phyloP scores from a whole-genome alignment of 2,797 vertebrate species.

The Sitta carolinensis region DNA sequence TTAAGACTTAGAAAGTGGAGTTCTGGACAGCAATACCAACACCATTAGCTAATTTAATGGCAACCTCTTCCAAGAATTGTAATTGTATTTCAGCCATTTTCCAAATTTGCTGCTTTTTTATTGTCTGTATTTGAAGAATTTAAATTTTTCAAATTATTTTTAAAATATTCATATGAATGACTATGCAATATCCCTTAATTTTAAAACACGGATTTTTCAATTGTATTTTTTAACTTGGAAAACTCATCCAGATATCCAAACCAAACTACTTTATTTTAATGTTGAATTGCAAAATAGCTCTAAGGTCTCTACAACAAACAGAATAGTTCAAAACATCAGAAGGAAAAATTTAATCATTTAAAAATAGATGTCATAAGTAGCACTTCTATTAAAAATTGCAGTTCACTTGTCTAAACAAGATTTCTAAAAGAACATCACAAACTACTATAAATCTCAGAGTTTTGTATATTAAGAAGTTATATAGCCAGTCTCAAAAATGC shows the following conservation, averaged over 20 bases:
- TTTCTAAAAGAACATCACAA: neutral
- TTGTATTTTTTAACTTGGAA: neutral
- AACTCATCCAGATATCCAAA: neutral
- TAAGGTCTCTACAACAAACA: neutral
- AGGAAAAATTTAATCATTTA: neutral
- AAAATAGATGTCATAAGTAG: neutral
- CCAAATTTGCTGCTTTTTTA: neutral
- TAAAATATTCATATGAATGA: neutral
- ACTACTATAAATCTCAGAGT: neutral
- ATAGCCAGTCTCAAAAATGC: neutral
- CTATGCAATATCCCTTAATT: neutral
- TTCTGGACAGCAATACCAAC: neutral
- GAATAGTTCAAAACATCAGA: neutral
- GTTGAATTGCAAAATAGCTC: neutral
- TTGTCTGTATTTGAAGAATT: neutral
- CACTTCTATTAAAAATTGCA: neutral
- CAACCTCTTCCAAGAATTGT: neutral
- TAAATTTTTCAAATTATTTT: neutral
- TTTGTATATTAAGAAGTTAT: neutral
- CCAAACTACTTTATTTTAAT: neutral
- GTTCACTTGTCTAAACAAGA: neutral
- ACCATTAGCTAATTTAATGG: neutral
- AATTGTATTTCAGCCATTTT: neutral
- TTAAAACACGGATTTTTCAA: neutral
- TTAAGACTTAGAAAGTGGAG: neutral